phyloP scores from a whole-genome alignment of 2,113 vertebrate genomes.

The Brachypodius melanocephalos region DNA sequence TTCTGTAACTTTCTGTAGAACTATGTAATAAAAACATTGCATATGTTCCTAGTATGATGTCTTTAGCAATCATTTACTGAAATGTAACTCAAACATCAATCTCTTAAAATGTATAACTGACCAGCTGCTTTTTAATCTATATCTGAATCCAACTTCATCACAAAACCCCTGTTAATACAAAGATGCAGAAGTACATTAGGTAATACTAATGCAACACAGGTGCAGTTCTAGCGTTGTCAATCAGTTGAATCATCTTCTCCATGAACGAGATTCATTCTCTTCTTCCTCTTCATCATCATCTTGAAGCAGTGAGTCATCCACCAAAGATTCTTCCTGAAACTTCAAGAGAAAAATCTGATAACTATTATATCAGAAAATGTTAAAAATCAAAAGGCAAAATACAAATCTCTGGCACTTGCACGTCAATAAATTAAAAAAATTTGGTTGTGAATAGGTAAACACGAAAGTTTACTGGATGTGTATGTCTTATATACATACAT shows the following conservation, averaged over 20 bases:
- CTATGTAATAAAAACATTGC: slow-evolving; percentile 86
- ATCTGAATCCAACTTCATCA: slow-evolving; percentile 77
- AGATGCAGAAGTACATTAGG: slow-evolving; percentile 82
- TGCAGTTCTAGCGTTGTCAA: slow-evolving; percentile 72
- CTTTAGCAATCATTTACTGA: slow-evolving; percentile 84
- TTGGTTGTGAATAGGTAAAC: not conserved
- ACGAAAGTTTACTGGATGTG: not conserved
- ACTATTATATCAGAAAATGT: slow-evolving; percentile 14
- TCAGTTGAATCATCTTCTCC: slow-evolving; percentile 92
- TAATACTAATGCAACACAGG: slow-evolving; percentile 82
- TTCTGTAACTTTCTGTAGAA: slow-evolving; percentile 78
- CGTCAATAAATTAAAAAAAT: not conserved
- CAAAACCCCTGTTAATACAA: slow-evolving; percentile 79
- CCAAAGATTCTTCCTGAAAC: slow-evolving; percentile 93
- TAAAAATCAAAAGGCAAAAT: not conserved
- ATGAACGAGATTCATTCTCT: slow-evolving; percentile 92
- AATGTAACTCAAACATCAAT: slow-evolving; percentile 83
- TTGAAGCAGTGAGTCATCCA: slow-evolving; percentile 91
- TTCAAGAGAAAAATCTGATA: slow-evolving; percentile 54
- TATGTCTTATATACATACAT: not conserved
- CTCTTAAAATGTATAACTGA: slow-evolving; percentile 75
- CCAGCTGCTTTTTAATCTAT: slow-evolving; percentile 75
- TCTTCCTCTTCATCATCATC: slow-evolving; percentile 98
- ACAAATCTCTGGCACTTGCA: not conserved
- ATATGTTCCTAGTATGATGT: slow-evolving; percentile 81